phyloP scores from a whole-genome alignment of 1,140 invertebrate genomes.

The Harlomillsia oculata region DNA sequence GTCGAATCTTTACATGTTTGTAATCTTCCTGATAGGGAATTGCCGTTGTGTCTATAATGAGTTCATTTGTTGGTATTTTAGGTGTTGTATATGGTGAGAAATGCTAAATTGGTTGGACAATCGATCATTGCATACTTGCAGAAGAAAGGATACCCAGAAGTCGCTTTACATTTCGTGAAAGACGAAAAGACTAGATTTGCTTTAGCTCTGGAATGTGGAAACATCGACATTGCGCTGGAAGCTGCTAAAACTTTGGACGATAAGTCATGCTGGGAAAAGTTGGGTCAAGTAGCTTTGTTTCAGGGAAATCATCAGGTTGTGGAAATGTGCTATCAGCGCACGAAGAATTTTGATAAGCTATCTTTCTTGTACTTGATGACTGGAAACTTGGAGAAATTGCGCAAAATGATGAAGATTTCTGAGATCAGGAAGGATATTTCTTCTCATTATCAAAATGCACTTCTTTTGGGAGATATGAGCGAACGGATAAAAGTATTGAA shows the following conservation, averaged over 20 bases:
- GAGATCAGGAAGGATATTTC: constrained; percentile 92
- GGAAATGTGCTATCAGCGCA: constrained; percentile 98
- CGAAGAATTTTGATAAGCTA: constrained; percentile 98
- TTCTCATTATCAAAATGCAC: constrained; percentile 89
- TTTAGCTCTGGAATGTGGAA: constrained; percentile 93
- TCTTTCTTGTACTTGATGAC: constrained; percentile 97
- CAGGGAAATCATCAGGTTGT: constrained; percentile 93
- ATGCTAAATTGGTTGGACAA: constrained; percentile 92
- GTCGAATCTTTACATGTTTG: not conserved
- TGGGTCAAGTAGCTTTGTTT: constrained; percentile 87
- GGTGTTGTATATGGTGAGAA: constrained; percentile 94
- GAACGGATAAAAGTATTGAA: constrained; percentile 87
- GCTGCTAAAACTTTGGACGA: constrained; percentile 91
- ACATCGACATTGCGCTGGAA: constrained; percentile 90
- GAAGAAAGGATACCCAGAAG: constrained; percentile 99
- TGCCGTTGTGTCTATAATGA: not conserved
- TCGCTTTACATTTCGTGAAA: constrained; percentile 99
- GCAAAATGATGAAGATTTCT: constrained; percentile 98
- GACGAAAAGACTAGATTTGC: constrained; percentile 96
- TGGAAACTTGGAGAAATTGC: constrained; percentile 93
- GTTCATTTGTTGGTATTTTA: constrained; percentile 33
- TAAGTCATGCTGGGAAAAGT: constrained; percentile 86
- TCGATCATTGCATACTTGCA: constrained; percentile 98
- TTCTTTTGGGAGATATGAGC: constrained; percentile 80
- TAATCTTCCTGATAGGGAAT: not conserved